Conservation (phyloP, 2,113 vertebrate species). For the Orthonyx spaldingii region DNA sequence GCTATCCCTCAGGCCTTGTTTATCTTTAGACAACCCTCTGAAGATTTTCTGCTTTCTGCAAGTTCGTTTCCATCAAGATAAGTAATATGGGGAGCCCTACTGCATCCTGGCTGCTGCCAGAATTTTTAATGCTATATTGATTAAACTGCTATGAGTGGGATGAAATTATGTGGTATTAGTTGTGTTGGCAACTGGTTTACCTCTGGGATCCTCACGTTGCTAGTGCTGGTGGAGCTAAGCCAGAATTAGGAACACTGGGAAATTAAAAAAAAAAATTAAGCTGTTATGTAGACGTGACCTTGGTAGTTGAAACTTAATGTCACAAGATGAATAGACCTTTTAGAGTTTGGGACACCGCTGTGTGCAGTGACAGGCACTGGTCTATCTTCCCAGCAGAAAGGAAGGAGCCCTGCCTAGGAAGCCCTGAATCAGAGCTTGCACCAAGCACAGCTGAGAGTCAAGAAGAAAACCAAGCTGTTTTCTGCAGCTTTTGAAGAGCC, state of each 20-base stretch:
- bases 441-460: not conserved
- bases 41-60: not conserved
- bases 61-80: not conserved
- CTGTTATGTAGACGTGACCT: not conserved
- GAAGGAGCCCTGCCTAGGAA: not conserved
- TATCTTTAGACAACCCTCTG: conserved; percentile 20
- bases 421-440: not conserved
- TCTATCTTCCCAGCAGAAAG: not conserved
- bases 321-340: not conserved
- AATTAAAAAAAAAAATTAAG: not conserved
- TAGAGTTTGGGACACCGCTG: not conserved
- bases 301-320: not conserved
- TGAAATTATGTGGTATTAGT: conserved; percentile 59
- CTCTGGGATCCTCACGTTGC: conserved; percentile 23
- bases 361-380: not conserved
- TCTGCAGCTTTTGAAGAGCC: not conserved
- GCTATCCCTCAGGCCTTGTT: not conserved
- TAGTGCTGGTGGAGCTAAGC: conserved; percentile 31
- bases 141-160: conserved; percentile 54
- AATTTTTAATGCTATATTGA: conserved; percentile 56
- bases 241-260: conserved; percentile 39
- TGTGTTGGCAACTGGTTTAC: conserved; percentile 56
- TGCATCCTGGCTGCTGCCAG: conserved; percentile 21
- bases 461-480: not conserved
- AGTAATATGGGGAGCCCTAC: conserved; percentile 27